Percentiles rank a stretch among this genome's conserved stretches.
Evolutionary conservation across 2,113 vertebrate species (phyloP).

Genomic region (Fregata magnificens): DNA sequence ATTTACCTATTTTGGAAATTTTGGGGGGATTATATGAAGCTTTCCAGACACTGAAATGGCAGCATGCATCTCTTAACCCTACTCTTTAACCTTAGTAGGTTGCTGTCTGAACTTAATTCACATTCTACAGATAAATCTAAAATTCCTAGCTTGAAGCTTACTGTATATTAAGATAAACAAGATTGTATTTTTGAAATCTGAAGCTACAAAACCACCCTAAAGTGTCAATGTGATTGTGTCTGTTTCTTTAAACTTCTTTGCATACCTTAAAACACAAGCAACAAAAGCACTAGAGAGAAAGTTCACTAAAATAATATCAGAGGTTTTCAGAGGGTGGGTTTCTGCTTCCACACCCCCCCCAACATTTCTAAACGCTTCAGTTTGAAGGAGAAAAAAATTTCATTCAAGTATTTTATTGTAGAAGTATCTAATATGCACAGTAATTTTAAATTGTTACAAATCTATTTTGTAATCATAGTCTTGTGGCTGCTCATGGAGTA

Average conservation of each 20-base stretch:
- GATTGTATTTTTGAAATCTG: background rate
- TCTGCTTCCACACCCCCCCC: background rate
- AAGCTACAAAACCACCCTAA: background rate
- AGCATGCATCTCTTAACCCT: background rate
- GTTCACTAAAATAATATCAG: background rate
- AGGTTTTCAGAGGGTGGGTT: background rate
- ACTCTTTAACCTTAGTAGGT: background rate
- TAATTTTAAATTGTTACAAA: background rate
- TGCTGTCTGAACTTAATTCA: background rate
- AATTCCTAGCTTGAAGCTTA: background rate
- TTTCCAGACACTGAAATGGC: background rate
- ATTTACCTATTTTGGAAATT: background rate
- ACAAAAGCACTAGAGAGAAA: background rate
- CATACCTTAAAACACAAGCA: background rate
- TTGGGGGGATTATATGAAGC: background rate
- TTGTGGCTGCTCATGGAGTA: background rate
- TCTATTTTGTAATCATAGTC: background rate
- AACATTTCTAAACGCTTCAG: background rate
- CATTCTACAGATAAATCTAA: background rate
- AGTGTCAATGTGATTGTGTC: background rate
- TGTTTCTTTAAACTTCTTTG: background rate
- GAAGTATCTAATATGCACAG: background rate
- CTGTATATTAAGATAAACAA: background rate
- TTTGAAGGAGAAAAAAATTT: background rate
- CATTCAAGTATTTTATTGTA: background rate